A percentile compares a stretch with the other conserved stretches of the same genome.
These are phyloP conservation scores for Cephus nigrinus DNA, from an alignment of 2,888 invertebrate genomes.

Conservation along the genomic window DNA sequence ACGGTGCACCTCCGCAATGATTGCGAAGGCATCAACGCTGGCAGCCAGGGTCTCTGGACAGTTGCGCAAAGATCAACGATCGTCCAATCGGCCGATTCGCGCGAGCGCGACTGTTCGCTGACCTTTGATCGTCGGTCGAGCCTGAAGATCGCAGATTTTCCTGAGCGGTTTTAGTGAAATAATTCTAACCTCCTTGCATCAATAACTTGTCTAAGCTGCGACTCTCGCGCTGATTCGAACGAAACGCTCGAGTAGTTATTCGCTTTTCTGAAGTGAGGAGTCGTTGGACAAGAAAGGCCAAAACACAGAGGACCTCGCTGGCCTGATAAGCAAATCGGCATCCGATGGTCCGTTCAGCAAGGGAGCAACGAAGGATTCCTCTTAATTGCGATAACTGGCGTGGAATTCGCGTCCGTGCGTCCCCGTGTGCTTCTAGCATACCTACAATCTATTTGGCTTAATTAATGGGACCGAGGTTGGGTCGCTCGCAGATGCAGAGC, in stretches of 20 bases:
- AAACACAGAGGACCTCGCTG: not conserved
- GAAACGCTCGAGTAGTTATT: no score
- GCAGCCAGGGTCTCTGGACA: not conserved
- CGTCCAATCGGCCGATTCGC: not conserved
- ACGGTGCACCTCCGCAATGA: not conserved
- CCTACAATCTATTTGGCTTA: conserved; percentile 19
- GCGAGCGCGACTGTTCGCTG: no score
- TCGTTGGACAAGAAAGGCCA: not conserved
- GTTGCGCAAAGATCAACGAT: not conserved
- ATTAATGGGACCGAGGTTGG: conserved; percentile 30
- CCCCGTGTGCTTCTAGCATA: not conserved
- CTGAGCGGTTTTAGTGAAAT: no score
- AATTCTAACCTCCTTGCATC: not conserved
- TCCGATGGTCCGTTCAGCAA: not conserved
- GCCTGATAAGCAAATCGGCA: not conserved
- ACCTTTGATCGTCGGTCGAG: no score
- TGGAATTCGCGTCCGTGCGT: not conserved
- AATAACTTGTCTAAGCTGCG: not conserved
- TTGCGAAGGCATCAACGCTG: not conserved
- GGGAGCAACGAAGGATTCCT: not conserved
- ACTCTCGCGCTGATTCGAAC: not conserved
- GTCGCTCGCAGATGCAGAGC: conserved; percentile 13
- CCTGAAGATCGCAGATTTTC: no score
- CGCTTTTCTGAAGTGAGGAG: no score
- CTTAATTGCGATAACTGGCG: not conserved